Base-by-base conservation (phyloP, 2,888 invertebrate species). In the Melanophora roralis region DNA sequence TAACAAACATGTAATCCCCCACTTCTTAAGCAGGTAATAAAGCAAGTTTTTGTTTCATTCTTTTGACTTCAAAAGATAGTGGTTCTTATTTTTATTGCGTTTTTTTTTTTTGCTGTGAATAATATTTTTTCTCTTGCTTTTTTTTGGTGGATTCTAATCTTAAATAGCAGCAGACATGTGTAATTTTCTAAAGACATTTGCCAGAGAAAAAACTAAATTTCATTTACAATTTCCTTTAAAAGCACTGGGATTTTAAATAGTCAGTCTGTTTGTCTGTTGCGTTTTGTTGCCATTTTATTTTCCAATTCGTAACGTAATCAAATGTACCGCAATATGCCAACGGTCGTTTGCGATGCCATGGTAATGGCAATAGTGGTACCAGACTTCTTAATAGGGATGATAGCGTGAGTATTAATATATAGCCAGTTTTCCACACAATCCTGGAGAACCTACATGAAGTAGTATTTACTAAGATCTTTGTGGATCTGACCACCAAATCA, bases 241-340 rank as follows among this genome's bases (percentile, higher is more conserved):
- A 68, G 68, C 60, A 62, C 55, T 53, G 62, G 19, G 45, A 43
- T 49, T 36, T 27, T 9, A 12, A 7, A 16, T 16, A 14, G 14
- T 43, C 43, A 43, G 59, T 43, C 16, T 43, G 14, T 43, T 43
- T 51, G 59, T 45, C 19, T 51, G n/a, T 23, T 19, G 14, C 55
- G 40, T 40, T 38, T 23, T 60, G 60, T 76, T 67, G 65, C 51
- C 64, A 65, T 75, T 75, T 65, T 59, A 16, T 75, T 75, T 75
- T 75, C 59, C 51, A 16, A 64, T 62, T 69, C 57, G 49, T 69
- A 81, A 78, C 76, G 78, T 87, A 84, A 84, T 83, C 85, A 84
- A 84, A 83, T 81, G 78, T 82, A 83, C 82, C 82, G 82, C 82
- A 81, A 82, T 82, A 60, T 78, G 81, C 72, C 84, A 87, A 88